phyloP scores from a whole-genome alignment of 2,797 vertebrate genomes.

The Cichlasoma orientale region DNA sequence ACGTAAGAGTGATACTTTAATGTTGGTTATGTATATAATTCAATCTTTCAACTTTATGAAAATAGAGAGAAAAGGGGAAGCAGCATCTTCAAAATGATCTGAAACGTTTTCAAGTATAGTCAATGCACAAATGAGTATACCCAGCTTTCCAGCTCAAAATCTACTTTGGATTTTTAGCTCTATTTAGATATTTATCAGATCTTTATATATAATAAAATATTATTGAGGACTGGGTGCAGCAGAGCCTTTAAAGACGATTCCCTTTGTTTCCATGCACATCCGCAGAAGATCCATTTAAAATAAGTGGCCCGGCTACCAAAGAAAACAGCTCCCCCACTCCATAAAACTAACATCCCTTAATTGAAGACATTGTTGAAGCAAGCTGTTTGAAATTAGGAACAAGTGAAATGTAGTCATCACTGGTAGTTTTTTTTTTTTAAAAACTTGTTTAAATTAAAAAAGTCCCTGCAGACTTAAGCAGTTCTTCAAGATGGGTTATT shows the following conservation, averaged over 20 bases:
- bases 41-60: neutral
- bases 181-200: neutral
- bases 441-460: conserved; percentile 34
- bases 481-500: conserved; percentile 3
- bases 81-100: neutral
- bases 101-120: neutral
- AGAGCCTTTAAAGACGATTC: neutral
- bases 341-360: conserved; percentile 11
- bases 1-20: conserved; percentile 77
- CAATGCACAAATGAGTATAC: neutral
- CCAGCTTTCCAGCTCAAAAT: neutral
- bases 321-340: neutral
- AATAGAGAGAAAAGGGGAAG: neutral
- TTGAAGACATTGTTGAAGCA: conserved; percentile 29
- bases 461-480: conserved; percentile 4
- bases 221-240: neutral
- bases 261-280: neutral
- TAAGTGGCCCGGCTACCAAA: neutral
- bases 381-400: conserved; percentile 15
- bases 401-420: conserved; percentile 1
- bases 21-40: neutral
- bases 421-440: neutral
- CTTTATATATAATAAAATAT: neutral
- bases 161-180: neutral
- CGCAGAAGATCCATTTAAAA: neutral